Percentiles rank a stretch among this genome's conserved stretches.
Evolutionary conservation across 2,797 vertebrate species (phyloP).

Genomic region (Lutjanus argentimaculatus): DNA sequence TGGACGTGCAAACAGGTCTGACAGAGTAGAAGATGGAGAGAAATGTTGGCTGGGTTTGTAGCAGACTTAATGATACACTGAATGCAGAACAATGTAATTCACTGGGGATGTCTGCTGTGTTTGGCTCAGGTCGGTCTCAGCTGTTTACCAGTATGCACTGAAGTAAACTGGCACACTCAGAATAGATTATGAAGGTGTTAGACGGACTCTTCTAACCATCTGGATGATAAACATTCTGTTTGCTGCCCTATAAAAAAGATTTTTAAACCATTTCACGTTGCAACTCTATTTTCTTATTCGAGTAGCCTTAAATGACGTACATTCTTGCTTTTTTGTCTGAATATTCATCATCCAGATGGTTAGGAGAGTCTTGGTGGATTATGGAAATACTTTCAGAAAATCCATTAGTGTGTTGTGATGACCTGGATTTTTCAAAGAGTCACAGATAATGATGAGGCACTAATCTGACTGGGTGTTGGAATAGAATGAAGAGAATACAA

Average conservation of each 20-base stretch:
- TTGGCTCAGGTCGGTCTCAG: constrained; percentile 7
- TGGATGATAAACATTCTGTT: background rate
- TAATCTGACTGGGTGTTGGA: too few species aligned
- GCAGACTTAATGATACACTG: constrained; percentile 18
- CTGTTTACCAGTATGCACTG: background rate
- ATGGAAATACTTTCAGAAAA: background rate
- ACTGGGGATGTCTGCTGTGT: background rate
- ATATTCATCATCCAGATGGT: background rate
- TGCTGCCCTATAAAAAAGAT: background rate
- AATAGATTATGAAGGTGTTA: background rate
- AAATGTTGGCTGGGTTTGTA: background rate
- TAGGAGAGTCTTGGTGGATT: background rate
- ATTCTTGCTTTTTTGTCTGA: too few species aligned
- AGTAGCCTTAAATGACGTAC: too few species aligned
- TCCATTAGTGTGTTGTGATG: background rate
- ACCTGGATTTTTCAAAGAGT: background rate
- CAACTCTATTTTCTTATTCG: too few species aligned
- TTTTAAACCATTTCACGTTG: background rate
- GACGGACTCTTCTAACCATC: too few species aligned
- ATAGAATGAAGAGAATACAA: too few species aligned
- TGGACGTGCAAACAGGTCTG: background rate
- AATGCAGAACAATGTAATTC: background rate
- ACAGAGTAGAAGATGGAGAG: constrained; percentile 3
- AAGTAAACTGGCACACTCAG: background rate
- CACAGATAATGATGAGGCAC: background rate